phyloP scores from a whole-genome alignment of 2,113 vertebrate species.

The Vidua chalybeata region DNA sequence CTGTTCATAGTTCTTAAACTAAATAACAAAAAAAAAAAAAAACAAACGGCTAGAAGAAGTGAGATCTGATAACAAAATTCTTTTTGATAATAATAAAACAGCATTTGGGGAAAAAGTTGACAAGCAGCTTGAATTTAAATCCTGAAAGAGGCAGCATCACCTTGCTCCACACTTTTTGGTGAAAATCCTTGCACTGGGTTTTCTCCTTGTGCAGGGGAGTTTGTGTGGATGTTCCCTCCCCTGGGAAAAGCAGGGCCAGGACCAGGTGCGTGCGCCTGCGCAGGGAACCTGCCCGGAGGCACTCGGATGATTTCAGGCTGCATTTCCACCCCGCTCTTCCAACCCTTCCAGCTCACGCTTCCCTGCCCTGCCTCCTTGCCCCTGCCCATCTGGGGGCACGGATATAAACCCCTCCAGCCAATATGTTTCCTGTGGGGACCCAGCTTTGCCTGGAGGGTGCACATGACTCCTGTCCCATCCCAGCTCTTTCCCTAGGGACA shows the following conservation, averaged over 20 bases:
- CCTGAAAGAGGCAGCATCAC: background rate
- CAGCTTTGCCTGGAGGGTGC: background rate
- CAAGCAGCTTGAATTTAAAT: background rate
- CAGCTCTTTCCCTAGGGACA: background rate
- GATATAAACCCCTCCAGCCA: slow-evolving; percentile 59
- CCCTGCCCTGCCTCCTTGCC: slow-evolving; percentile 55
- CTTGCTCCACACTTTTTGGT: accelerated
- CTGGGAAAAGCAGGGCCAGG: background rate
- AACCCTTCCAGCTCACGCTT: slow-evolving; percentile 14
- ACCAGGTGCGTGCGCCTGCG: background rate
- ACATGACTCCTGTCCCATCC: background rate
- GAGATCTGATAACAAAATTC: background rate
- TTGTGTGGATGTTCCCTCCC: background rate
- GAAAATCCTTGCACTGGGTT: accelerated
- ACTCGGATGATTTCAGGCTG: slow-evolving; percentile 2
- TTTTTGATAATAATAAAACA: background rate
- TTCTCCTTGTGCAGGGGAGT: background rate
- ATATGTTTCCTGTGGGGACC: background rate
- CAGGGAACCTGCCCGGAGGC: slow-evolving; percentile 27
- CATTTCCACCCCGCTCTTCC: slow-evolving; percentile 9
- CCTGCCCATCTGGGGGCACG: slow-evolving; percentile 15
- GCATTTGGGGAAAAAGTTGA: background rate
- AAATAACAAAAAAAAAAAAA: background rate
- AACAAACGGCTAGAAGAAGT: background rate
- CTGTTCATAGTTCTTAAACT: background rate